phyloP scores from a whole-genome alignment of 2,113 vertebrate genomes.

The Dicentrarchus labrax region DNA sequence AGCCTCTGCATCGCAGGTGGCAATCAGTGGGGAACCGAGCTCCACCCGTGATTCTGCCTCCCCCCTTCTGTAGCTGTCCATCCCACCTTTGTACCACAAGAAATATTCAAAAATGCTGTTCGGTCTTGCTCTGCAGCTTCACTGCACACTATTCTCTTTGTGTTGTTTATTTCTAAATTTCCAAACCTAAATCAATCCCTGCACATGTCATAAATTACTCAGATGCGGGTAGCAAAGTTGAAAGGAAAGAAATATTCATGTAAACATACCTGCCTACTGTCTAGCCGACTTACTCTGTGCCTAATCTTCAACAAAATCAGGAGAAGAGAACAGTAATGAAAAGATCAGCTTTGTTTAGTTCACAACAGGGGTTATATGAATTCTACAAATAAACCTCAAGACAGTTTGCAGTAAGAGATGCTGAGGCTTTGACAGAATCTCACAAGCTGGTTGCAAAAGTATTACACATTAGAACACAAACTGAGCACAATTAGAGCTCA shows the following conservation, averaged over 20 bases:
- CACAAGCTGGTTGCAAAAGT: not conserved
- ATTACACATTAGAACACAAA: not conserved
- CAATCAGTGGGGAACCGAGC: constrained; percentile 19
- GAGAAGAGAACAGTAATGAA: not conserved
- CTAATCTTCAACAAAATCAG: constrained; percentile 8
- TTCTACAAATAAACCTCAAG: not conserved
- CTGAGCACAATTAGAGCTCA: not conserved
- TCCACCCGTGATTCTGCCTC: constrained; percentile 5
- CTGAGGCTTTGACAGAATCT: not conserved
- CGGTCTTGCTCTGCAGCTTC: not conserved
- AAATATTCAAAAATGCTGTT: not conserved
- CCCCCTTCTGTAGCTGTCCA: not conserved
- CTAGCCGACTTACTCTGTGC: not conserved
- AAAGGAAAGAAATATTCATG: not conserved
- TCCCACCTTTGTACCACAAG: not conserved
- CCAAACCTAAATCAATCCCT: not conserved
- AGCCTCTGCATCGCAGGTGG: constrained; percentile 18
- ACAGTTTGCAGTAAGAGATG: not conserved
- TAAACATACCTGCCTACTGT: not conserved
- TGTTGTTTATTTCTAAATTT: not conserved
- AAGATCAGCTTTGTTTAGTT: not conserved
- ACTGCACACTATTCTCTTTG: not conserved
- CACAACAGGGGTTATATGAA: not conserved
- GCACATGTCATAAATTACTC: not conserved
- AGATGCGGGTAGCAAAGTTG: not conserved